Evolutionary conservation across 1,140 invertebrate species (phyloP).

Genomic region (Lasioglossum baleicum): DNA sequence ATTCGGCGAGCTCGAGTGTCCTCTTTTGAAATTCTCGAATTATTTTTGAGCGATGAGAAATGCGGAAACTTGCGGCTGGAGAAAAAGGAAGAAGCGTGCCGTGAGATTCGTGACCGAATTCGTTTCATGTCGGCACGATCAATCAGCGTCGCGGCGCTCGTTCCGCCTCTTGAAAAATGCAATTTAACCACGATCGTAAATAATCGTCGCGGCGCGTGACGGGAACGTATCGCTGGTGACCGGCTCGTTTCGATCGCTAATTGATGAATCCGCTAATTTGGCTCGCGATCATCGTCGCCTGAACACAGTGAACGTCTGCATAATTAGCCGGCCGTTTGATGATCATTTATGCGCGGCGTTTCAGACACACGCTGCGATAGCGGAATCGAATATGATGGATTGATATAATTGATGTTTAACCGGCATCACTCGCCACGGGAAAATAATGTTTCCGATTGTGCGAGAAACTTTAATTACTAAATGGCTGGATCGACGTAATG

Average conservation of each 20-base stretch:
- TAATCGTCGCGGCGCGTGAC: conserved; percentile 35
- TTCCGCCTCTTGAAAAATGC: conserved; percentile 35
- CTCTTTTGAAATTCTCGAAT: too few species aligned
- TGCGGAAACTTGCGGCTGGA: too few species aligned
- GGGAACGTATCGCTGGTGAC: neutral
- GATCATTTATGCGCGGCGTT: neutral
- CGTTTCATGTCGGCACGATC: conserved; percentile 36
- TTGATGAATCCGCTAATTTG: conserved; percentile 8
- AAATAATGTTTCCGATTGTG: neutral
- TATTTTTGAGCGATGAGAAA: too few species aligned
- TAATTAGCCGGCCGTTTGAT: conserved; percentile 4
- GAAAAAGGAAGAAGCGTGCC: too few species aligned
- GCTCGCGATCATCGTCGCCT: neutral
- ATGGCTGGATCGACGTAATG: too few species aligned
- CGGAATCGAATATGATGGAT: neutral
- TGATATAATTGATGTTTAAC: neutral
- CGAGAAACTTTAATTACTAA: too few species aligned
- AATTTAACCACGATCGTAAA: conserved; percentile 47
- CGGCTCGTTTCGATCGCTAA: neutral
- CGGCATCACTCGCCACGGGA: neutral
- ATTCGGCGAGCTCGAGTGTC: too few species aligned
- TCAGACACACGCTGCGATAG: neutral
- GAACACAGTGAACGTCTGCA: conserved; percentile 1
- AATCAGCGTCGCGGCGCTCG: conserved; percentile 44
- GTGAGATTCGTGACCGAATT: neutral